Evolutionary conservation across 2,888 invertebrate species (phyloP), one percentile per base, ranked within the genome.

Genomic region (Cerastis leucographa): DNA sequence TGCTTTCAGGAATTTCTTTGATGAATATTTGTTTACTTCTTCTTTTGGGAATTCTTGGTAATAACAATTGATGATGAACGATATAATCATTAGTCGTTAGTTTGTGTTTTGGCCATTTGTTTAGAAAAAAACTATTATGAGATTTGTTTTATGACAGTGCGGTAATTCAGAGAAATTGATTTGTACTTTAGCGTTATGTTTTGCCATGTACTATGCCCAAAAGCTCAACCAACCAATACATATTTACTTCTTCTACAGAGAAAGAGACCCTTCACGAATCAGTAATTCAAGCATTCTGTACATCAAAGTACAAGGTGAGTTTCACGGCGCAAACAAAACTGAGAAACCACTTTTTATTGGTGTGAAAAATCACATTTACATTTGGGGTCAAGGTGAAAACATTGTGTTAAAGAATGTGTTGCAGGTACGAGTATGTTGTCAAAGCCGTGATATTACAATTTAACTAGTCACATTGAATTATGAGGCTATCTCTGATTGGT

Each of bases 1-100:
- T 46, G 71, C 71, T 76, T 74, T 61, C 29, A 59, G 51, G 40
- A 71, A 74, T 67, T 78, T 66, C 12, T 81, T 73, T 78, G 73
- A 71, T 64, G 46, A 67, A 73, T 69, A 66, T 81, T 77, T 74
- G 66, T 69, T 79, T 75, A 66, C 56, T 65, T 62, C 25, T 66
- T 65, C 3, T 56, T 17, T 70, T 51, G 56, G n/a, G 73, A 70
- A 51, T 75, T 80, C 29, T 74, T 62, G 14, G 25, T 40, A 44
- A 44, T 56, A 56, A 54, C 64, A n/a, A 35, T 62, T 44, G 0
- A n/a, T 42, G 22, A 35, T 49, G 17, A 56, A 56, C 49, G 64
- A 22, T 40, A 25, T 54, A 22, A 65, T 62, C 22, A 56, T 44
- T 64, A 14, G 25, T 29, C 12, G 69, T 70, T 14, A 35, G 22